These are phyloP conservation scores for Aurelia sp. DNA, from an alignment of 30 jellyfish, hydroid and myxozoan genomes.

Conservation along the genomic window DNA sequence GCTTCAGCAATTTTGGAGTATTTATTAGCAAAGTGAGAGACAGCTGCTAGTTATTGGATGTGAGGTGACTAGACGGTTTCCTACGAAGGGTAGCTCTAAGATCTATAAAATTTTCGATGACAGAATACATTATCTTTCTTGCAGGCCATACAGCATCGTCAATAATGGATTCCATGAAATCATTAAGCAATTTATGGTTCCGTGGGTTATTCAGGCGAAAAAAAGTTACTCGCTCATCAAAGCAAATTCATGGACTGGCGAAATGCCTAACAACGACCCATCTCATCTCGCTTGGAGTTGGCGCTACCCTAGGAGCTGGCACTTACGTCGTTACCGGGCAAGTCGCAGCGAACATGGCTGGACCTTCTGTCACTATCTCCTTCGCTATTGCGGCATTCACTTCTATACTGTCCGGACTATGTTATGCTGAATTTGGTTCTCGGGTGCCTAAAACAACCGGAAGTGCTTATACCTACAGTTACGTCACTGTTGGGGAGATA, in stretches of 20 bases:
- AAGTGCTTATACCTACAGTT: constrained; percentile 98
- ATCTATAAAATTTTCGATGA: too few relatives aligned
- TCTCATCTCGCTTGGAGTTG: constrained; percentile 96
- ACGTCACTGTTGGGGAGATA: constrained; percentile 99
- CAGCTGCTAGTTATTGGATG: too few relatives aligned
- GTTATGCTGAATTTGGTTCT: constrained; percentile 99
- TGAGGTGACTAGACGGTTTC: too few relatives aligned
- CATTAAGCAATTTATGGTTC: constrained; percentile 76
- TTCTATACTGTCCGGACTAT: constrained; percentile 94
- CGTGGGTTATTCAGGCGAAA: constrained; percentile 84
- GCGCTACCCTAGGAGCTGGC: constrained; percentile 99
- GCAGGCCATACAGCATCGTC: not conserved
- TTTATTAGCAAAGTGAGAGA: too few relatives aligned
- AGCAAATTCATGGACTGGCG: constrained; percentile 66
- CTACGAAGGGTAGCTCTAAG: too few relatives aligned
- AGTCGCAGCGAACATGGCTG: constrained; percentile 99
- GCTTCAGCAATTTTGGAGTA: too few relatives aligned
- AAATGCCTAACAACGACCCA: constrained; percentile 91
- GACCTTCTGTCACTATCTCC: constrained; percentile 98
- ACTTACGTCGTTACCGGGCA: constrained; percentile 99
- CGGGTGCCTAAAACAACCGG: constrained; percentile 99
- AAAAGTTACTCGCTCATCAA: constrained; percentile 42
- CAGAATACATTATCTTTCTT: not conserved
- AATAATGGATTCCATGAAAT: constrained; percentile 30
- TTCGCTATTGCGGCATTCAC: constrained; percentile 98